These are phyloP conservation scores for Sinocyclocheilus maitianheensis DNA, from an alignment of 2,113 vertebrate genomes.

Conservation along the genomic window DNA sequence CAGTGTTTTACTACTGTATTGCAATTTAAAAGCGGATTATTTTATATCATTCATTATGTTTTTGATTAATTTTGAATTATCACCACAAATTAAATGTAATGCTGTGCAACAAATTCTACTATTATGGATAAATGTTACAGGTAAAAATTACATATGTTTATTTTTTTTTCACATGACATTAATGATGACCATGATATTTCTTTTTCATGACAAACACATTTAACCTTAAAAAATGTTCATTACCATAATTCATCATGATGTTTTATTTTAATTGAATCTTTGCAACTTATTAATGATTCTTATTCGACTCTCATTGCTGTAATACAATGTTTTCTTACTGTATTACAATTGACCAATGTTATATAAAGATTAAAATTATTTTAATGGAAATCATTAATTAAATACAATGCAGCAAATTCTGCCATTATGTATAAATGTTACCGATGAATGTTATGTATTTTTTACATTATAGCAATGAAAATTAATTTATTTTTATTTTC, in stretches of 20 bases:
- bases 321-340: neutral
- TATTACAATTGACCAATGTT: neutral
- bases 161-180: neutral
- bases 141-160: neutral
- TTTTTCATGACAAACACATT: neutral
- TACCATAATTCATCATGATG: neutral
- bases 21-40: neutral
- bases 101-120: neutral
- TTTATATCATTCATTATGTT: neutral
- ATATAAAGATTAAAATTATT: neutral
- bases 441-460: neutral
- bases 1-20: neutral
- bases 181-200: neutral
- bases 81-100: neutral
- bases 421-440: neutral
- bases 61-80: neutral
- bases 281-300: neutral
- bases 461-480: neutral
- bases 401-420: neutral
- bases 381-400: neutral
- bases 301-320: neutral
- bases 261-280: neutral
- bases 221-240: neutral
- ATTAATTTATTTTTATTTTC: neutral
- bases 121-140: neutral